A percentile compares a stretch with the other conserved stretches of the same genome.
Conservation (phyloP, 2,888 invertebrate species). For the Eupithecia subumbrata region DNA sequence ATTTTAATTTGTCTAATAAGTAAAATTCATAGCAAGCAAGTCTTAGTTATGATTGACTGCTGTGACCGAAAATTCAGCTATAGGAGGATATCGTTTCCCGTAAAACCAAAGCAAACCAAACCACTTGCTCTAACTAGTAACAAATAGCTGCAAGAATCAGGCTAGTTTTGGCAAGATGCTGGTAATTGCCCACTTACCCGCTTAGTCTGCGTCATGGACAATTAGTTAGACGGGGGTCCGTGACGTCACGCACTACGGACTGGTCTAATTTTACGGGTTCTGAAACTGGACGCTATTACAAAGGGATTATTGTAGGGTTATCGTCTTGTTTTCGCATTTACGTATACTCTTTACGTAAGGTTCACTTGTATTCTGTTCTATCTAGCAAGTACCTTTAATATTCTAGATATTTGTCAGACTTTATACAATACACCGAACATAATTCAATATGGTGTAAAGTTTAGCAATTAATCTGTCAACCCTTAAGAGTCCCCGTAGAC, state of each 20-base stretch:
- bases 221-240: constrained; percentile 36
- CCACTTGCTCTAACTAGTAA: not conserved
- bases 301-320: not conserved
- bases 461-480: constrained; percentile 1
- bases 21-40: not conserved
- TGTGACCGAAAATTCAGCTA: not conserved
- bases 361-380: not conserved
- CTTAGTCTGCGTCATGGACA: constrained; percentile 31
- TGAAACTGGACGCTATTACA: not conserved
- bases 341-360: not conserved
- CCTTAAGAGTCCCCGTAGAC: not conserved
- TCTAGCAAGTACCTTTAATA: not conserved
- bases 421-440: not conserved
- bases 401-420: not conserved
- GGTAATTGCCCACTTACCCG: constrained; percentile 23
- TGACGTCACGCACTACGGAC: constrained; percentile 40
- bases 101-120: not conserved
- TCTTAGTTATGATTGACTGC: not conserved
- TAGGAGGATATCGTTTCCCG: not conserved
- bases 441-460: not conserved
- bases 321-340: not conserved
- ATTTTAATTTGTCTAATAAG: not conserved
- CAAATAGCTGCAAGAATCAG: constrained; percentile 3
- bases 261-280: constrained; percentile 38
- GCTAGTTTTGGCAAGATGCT: constrained; percentile 5